Conservation (phyloP, 2,797 vertebrate species). For the Xiphorhynchus erythropygius region DNA sequence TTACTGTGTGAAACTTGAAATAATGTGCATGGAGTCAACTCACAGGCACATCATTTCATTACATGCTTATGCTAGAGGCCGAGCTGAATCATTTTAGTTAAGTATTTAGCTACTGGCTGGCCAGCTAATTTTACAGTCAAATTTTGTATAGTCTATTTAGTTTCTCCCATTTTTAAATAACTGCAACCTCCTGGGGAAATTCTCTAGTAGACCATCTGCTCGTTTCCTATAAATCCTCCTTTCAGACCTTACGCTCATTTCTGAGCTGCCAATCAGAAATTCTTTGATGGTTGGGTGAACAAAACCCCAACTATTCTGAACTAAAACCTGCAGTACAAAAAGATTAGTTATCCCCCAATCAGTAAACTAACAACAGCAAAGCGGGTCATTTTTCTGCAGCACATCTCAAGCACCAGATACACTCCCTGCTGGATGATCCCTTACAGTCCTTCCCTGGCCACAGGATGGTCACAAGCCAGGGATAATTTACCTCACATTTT, state of each 20-base stretch:
- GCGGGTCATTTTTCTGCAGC: neutral
- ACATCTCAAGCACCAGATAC: neutral
- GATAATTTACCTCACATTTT: neutral
- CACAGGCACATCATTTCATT: neutral
- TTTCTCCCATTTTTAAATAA: slow-evolving; percentile 59
- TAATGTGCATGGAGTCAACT: neutral
- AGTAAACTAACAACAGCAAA: neutral
- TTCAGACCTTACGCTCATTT: slow-evolving; percentile 45
- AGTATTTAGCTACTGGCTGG: slow-evolving; percentile 15
- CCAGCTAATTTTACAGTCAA: slow-evolving; percentile 57
- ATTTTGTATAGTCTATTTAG: slow-evolving; percentile 52
- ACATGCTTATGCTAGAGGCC: neutral
- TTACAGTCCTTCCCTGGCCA: neutral
- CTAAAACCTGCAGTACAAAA: neutral
- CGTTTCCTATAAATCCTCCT: slow-evolving; percentile 23
- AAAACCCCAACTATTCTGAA: neutral
- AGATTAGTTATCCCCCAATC: neutral
- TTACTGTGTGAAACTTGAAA: neutral
- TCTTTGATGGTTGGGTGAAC: slow-evolving; percentile 28
- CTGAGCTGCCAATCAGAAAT: slow-evolving; percentile 21
- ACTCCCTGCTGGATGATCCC: neutral
- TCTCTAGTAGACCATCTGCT: slow-evolving; percentile 60
- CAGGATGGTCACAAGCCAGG: neutral
- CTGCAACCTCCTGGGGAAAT: slow-evolving; percentile 59
- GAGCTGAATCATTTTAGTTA: slow-evolving; percentile 4